Percentiles rank a stretch among this genome's conserved stretches.
phyloP scores from a whole-genome alignment of 2,888 invertebrate genomes.

The Megalurothrips usitatus region DNA sequence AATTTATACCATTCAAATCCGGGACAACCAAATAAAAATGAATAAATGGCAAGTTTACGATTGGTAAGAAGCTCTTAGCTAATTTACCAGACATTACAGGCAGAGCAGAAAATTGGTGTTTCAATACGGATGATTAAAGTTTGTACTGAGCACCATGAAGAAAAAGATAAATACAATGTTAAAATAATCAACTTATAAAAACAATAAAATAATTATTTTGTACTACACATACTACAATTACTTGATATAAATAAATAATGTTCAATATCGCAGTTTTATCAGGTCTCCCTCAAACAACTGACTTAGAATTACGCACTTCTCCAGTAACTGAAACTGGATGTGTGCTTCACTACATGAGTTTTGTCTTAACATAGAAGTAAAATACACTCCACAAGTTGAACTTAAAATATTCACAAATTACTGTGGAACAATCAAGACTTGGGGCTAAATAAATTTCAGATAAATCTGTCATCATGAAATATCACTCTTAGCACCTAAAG shows the following conservation, averaged over 20 bases:
- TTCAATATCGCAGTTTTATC: background rate
- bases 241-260: constrained; percentile 16
- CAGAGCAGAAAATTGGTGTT: too few relatives aligned
- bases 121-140: background rate
- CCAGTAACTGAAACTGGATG: background rate
- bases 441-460: background rate
- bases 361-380: background rate
- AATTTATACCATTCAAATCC: too few relatives aligned
- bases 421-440: background rate
- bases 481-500: background rate
- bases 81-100: too few relatives aligned
- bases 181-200: constrained; percentile 23
- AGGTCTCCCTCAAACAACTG: background rate
- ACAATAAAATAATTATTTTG: constrained; percentile 7
- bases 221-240: constrained; percentile 1
- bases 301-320: constrained; percentile 15
- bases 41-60: too few relatives aligned
- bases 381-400: background rate
- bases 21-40: too few relatives aligned
- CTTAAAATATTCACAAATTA: background rate
- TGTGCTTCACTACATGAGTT: background rate
- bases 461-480: background rate
- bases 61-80: too few relatives aligned
- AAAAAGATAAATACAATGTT: background rate
- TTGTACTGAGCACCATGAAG: background rate